Percentiles rank a stretch among this genome's conserved stretches.
phyloP scores from a whole-genome alignment of 2,113 vertebrate species.

The Phylloscopus whistleri region DNA sequence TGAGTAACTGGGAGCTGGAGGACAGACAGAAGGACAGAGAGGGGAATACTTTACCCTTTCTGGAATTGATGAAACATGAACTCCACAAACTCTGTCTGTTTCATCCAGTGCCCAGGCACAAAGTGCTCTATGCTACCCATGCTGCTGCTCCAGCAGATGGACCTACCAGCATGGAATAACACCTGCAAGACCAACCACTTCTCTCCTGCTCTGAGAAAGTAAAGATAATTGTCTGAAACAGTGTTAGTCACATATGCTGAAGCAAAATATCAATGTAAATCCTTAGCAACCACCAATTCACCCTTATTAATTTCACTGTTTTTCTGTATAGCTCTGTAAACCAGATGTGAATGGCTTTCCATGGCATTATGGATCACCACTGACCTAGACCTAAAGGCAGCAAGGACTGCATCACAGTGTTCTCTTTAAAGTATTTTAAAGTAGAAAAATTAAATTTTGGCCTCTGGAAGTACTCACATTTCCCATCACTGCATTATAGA shows the following conservation, averaged over 20 bases:
- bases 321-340: neutral
- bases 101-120: neutral
- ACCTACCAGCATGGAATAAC: neutral
- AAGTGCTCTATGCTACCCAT: neutral
- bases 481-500: neutral
- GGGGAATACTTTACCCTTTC: neutral
- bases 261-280: neutral
- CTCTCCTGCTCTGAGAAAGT: neutral
- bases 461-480: neutral
- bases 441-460: neutral
- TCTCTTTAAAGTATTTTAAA: neutral
- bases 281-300: neutral
- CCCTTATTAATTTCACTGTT: neutral
- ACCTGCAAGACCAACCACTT: neutral
- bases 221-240: neutral
- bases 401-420: neutral
- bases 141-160: neutral
- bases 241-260: neutral
- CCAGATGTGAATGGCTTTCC: neutral
- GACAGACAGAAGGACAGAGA: neutral
- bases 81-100: fast-evolving
- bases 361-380: neutral
- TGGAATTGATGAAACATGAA: neutral
- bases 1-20: neutral
- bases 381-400: neutral